Percentiles rank a stretch among this genome's conserved stretches.
Conservation (phyloP, 2,113 vertebrate genomes). For the Calidris pygmaea region DNA sequence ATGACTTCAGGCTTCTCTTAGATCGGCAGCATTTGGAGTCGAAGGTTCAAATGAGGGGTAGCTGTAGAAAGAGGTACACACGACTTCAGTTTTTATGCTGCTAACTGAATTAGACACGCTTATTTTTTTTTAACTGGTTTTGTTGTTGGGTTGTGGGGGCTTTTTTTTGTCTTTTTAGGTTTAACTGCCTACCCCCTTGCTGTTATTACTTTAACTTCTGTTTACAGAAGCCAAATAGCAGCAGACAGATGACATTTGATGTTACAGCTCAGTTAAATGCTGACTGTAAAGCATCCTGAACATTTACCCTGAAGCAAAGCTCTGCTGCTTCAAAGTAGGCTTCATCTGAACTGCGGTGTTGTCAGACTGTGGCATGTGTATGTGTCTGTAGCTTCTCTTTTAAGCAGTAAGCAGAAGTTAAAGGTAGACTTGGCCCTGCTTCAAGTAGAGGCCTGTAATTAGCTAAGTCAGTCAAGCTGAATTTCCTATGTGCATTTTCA, state of each 20-base stretch:
- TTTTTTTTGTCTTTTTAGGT: background rate
- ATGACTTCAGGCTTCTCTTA: background rate
- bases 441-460: slow-evolving; percentile 7
- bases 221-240: background rate
- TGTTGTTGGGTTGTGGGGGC: background rate
- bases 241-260: background rate
- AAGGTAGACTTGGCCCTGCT: slow-evolving; percentile 26
- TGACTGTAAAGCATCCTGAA: background rate
- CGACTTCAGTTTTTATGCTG: background rate
- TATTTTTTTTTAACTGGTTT: background rate
- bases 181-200: background rate
- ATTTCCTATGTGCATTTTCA: slow-evolving; percentile 19
- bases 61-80: background rate
- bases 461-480: background rate
- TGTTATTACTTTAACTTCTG: background rate
- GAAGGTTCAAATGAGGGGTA: background rate
- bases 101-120: background rate
- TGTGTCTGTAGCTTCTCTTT: background rate
- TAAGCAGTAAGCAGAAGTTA: slow-evolving; percentile 4
- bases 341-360: background rate
- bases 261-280: background rate
- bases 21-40: background rate
- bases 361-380: background rate
- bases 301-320: background rate
- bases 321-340: background rate